Evolutionary conservation across 2,113 vertebrate genomes (phyloP).

Genomic region (Perca flavescens): DNA sequence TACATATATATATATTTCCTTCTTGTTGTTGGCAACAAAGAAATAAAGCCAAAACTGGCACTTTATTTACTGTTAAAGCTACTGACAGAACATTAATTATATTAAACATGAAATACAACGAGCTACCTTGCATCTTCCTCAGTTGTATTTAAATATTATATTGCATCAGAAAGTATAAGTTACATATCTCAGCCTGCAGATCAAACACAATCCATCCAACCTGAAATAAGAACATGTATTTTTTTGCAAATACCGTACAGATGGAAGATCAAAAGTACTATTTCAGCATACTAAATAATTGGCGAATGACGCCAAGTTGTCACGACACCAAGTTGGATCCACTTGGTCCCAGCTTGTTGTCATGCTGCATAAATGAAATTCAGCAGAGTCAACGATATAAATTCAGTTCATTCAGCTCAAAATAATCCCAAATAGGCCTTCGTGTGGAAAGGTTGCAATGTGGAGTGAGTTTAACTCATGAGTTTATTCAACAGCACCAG

Average conservation of each 20-base stretch:
- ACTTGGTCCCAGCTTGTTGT: slow-evolving; percentile 53
- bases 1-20: no score
- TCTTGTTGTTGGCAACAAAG: slow-evolving; percentile 1
- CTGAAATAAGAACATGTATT: slow-evolving; percentile 51
- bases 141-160: slow-evolving; percentile 17
- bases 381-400: slow-evolving; percentile 58
- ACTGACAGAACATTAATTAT: slow-evolving; percentile 16
- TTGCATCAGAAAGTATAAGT: slow-evolving; percentile 27
- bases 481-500: slow-evolving; percentile 69
- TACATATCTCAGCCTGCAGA: slow-evolving; percentile 40
- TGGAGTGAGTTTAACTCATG: slow-evolving; percentile 55
- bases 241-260: slow-evolving; percentile 52
- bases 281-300: slow-evolving; percentile 58
- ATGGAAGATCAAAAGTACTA: slow-evolving; percentile 44
- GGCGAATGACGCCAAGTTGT: slow-evolving; percentile 56
- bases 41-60: slow-evolving; percentile 22
- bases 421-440: slow-evolving; percentile 64
- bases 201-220: slow-evolving; percentile 54
- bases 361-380: slow-evolving; percentile 56
- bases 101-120: slow-evolving; percentile 47
- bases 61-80: slow-evolving; percentile 6
- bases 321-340: slow-evolving; percentile 47
- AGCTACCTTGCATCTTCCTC: background rate
- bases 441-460: slow-evolving; percentile 53
- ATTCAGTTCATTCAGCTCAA: slow-evolving; percentile 60